Percentiles rank a stretch among this genome's conserved stretches.
Conservation (phyloP, 2,113 vertebrate species). For the Corvus moneduloides region DNA sequence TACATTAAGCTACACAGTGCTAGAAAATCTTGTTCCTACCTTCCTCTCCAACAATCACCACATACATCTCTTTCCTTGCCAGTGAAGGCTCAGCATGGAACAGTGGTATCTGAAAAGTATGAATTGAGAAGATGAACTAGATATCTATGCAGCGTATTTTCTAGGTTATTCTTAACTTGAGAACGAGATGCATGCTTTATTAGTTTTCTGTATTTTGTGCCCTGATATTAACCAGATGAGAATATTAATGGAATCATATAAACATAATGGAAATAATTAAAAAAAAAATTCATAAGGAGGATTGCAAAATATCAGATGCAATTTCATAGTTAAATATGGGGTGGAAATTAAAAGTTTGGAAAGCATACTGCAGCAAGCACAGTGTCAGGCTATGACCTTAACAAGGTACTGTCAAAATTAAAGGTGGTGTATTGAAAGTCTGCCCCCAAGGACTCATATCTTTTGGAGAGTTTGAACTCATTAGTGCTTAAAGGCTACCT, state of each 20-base stretch:
- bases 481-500: neutral
- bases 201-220: neutral
- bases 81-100: neutral
- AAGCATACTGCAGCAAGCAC: neutral
- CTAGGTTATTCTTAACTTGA: neutral
- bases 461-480: neutral
- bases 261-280: neutral
- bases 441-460: neutral
- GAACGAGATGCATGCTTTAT: neutral
- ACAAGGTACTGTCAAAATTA: neutral
- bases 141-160: neutral
- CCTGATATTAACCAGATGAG: neutral
- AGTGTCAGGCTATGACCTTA: neutral
- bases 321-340: neutral
- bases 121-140: neutral
- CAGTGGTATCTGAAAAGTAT: neutral
- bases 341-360: neutral
- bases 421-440: neutral
- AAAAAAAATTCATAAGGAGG: neutral
- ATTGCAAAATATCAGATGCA: neutral
- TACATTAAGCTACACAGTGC: neutral
- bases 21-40: neutral
- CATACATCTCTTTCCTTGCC: neutral
- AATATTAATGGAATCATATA: neutral
- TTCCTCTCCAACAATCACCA: neutral